phyloP scores from a whole-genome alignment of 2,113 vertebrate genomes.

The Microcebus lehilahytsara region DNA sequence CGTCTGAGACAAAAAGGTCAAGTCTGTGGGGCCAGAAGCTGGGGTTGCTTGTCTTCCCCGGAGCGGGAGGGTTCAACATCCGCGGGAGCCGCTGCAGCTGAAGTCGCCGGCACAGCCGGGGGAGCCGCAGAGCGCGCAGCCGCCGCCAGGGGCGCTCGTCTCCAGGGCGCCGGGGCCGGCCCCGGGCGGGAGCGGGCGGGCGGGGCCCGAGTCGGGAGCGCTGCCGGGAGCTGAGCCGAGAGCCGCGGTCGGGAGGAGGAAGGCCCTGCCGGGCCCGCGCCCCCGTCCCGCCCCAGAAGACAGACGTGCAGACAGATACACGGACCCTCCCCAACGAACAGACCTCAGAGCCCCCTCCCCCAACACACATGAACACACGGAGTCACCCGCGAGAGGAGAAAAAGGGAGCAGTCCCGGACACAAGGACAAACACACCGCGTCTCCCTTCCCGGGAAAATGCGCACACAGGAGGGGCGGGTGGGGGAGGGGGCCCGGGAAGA shows the following conservation, averaged over 20 bases:
- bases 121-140: conserved; percentile 31
- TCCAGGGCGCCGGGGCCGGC: neutral
- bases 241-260: neutral
- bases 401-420: neutral
- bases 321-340: neutral
- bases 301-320: neutral
- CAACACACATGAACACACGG: neutral
- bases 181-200: rapidly evolving
- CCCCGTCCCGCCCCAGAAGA: neutral
- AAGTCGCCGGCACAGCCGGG: neutral
- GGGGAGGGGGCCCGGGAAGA: neutral
- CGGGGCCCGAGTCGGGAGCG: rapidly evolving
- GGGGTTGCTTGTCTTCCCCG: neutral
- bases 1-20: neutral
- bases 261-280: neutral
- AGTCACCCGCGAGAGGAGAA: neutral
- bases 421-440: neutral
- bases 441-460: neutral
- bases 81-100: rapidly evolving
- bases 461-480: neutral
- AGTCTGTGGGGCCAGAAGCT: neutral
- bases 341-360: neutral
- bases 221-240: neutral
- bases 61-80: neutral
- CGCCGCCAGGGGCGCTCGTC: conserved; percentile 47